Base-by-base conservation (phyloP, 1,140 invertebrate genomes). In the Papilio polytes region DNA sequence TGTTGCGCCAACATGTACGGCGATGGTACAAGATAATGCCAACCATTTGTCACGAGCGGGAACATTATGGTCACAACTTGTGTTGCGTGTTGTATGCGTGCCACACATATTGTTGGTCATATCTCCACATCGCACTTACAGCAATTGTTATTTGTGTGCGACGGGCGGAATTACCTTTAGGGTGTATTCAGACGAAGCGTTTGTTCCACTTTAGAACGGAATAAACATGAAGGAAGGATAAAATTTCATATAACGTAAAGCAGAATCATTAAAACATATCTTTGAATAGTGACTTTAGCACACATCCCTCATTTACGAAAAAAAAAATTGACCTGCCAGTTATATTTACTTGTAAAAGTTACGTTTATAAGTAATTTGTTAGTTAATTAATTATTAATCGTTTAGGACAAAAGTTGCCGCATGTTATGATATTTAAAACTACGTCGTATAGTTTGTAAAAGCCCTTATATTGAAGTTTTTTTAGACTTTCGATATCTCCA, bases 91-190 rank as follows among this genome's bases (percentile, higher is more conserved):
- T 74, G 63, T 66, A 66, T 31, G 12, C 22, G 44, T 74, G 46
- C 73, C 73, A 74, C 73, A 74, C 73, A 74, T 74, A 74, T 76
- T 76, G 74, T 76, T 22, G 44, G 73, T 22, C 12, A 22, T 76
- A 76, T 76, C 74, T 76, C 46, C 44, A 18, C 74, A 76, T 76
- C 74, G 46, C 46, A 53, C 22, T 76, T 76, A 76, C 74, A 76
- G 51, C 73, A 74, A 74, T 74, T 74, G 73, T 51, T 76, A 53
- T 76, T 76, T 76, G 74, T 76, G 74, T 53, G 74, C 20, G 73
- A 74, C 73, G 73, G 44, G 15, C 22, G 44, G 44, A 22, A 15
- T 51, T 15, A 31, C 46, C 9, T 76, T 48, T 22, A 74, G 74
- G 74, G 20, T 22, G 41, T 6, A 44, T 13, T 6, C 46, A 20